Base-by-base conservation (phyloP, 2,888 invertebrate species). In the Gasteruption jaculator region DNA sequence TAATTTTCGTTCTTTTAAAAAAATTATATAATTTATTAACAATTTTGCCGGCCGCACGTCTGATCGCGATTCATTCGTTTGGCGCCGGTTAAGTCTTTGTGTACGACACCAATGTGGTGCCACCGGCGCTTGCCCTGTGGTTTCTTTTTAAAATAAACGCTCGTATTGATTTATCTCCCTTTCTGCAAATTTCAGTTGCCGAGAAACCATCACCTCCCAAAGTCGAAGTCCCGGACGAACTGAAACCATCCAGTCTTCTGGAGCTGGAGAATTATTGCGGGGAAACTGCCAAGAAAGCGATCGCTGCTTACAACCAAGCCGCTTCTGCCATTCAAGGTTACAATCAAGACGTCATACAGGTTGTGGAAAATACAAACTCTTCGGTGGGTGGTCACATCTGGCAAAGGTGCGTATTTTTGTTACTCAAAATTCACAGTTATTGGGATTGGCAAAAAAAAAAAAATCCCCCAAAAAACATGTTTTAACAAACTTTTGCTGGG, bases 221-320 rank as follows among this genome's bases (percentile, higher is more conserved):
- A 2, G 61, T 55, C 35, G 42, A 51, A 38, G 30, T 57, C 5
- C 47, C 53, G 5, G 45, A 57, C 3, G 60, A 59, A 22, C 52
- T 63, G 24, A 53, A 66, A 38, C 59, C 71, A 1, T 68, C 68
- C 29, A 71, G 70, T 41, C 66, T 82, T 18, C 65, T 72, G 5
- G 79, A 80, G 27, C 60, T 83, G 10, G 82, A 83, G 58, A 73
- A 71, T 45, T 72, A 73, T 49, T 76, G 79, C 18, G 76, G 77
- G 38, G 58, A 74, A 43, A 71, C 77, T 5, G 78, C 81, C 4
- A 73, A 80, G 37, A 73, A 78, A 14, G 86, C 86, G 2, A 76
- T 87, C 5, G 76, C 81, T 57, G 80, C 81, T 43, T 88, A 81
- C 58, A 79, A 80, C 45, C 71, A 74, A 47, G 86, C 87, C 0